Evolutionary conservation across 2,888 invertebrate species (phyloP), one percentile per base, ranked within the genome.

Genomic region (Eupithecia inturbata): DNA sequence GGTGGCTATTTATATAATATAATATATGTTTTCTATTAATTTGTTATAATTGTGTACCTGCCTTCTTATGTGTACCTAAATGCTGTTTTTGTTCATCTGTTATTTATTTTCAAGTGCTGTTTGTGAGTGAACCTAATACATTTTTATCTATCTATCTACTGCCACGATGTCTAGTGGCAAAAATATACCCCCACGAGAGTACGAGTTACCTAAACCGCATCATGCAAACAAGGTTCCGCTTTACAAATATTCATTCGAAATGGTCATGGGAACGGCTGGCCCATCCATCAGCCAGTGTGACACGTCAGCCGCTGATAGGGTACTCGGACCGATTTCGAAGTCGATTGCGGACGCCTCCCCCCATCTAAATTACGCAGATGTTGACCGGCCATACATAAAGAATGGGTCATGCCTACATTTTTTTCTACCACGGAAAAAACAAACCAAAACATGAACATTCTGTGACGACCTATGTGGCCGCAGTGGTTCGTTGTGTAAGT

Each of bases 211-310:
- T 26, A 26, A 22, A 22, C 26, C 57, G 14, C 14, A 57, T 57
- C 14, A 57, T 57, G 31, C 31, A 62, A 62, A 62, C 62, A 36
- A 36, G 33, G 33, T 39, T 66, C 33, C 39, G 39, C 22, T 39
- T n/a, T 22, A 66, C 66, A 66, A 36, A 66, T 66, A 72, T 69
- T 68, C 53, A 63, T 68, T 73, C 67, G 68, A 60, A 76, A 72
- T 67, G 72, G 66, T 70, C 69, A 68, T 62, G 71, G 67, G 74
- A 39, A 67, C 57, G 70, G 72, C 39, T n/a, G 39, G 63, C 33
- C 72, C 33, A 71, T 76, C 76, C 53, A 72, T 76, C 73, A 76
- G 31, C 45, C 26, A 53, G 39, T 60, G 70, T 68, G 74, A 70
- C 74, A 76, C 60, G 73, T 67, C 53, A 41, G 63, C 69, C 70